Evolutionary conservation across 2,888 invertebrate species (phyloP), one percentile per base, ranked within the genome.

Genomic region (Conops quadrifasciatus): DNA sequence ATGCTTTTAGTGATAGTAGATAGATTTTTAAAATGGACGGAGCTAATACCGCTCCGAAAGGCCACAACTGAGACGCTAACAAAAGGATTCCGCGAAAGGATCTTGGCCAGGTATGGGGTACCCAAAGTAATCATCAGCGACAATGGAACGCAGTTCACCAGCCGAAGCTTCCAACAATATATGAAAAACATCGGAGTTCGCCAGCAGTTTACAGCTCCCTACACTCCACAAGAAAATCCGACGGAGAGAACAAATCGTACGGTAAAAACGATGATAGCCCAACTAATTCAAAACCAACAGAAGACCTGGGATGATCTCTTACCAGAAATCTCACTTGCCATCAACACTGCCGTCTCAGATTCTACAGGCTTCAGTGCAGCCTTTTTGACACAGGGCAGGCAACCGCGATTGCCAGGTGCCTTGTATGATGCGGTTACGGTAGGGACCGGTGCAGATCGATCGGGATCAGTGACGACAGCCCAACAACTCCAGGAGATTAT

Each of bases 21-120:
- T 26, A 21, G 21, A 11, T 66, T 71, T 49, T 71, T 65, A 0
- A 71, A 71, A 51, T 65, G 65, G 71, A 49, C 49, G 2, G 65
- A 65, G 36, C 13, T 63, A 13, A 24, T 45, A 15, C 45, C 43
- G 7, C 16, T 45, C 3, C 45, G 45, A 15, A 21, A 24, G 15
- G 63, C n/a, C 24, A 43, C 43, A 9, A 24, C 63, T 43, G 63
- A 63, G 15, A 47, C 21, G 2, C 15, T 63, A n/a, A 21, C 13
- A 4, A 43, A 45, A 21, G 45, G 19, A 19, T 63, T 63, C n/a
- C 30, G 36, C 5, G 60, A 60, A 30, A 28, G 60, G 2, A 60
- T 36, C 36, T 0, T 30, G 4, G 36, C 36, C 16, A 15, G 36
- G 5, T 60, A 36, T n/a, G 45, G 63, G 0, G 63, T 63, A 1